Conservation (phyloP, 1,140 invertebrate genomes). For the Drosophila sp. region DNA sequence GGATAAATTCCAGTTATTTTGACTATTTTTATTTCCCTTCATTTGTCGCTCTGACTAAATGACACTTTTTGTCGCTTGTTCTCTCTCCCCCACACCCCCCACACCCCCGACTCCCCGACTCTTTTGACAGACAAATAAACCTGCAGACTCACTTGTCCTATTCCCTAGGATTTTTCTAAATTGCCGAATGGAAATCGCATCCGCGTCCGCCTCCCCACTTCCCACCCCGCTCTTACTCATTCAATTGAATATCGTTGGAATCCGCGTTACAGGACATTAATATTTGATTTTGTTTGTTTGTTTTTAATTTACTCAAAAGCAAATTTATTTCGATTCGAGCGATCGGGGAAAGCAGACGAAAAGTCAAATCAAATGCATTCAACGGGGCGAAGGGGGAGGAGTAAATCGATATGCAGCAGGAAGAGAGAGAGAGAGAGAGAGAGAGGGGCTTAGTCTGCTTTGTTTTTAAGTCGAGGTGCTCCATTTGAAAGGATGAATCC, state of each 20-base stretch:
- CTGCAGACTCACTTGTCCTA: conserved; percentile 25
- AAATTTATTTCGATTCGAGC: conserved; percentile 60
- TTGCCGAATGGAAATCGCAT: conserved; percentile 19
- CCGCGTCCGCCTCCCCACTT: conserved; percentile 17
- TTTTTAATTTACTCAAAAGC: conserved; percentile 73
- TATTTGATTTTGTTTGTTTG: conserved; percentile 76
- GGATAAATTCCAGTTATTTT: conserved; percentile 1
- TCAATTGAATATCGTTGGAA: conserved; percentile 49
- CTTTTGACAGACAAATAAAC: conserved; percentile 42
- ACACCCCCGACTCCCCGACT: not conserved
- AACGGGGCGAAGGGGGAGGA: not conserved
- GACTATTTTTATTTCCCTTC: conserved; percentile 38
- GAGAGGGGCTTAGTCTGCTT: not conserved
- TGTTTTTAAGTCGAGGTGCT: not conserved
- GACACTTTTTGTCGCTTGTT: conserved; percentile 56
- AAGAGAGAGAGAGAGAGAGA: not conserved
- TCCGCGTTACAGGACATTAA: conserved; percentile 64
- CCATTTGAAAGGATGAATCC: conserved; percentile 1
- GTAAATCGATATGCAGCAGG: conserved; percentile 5
- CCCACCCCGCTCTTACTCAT: conserved; percentile 27
- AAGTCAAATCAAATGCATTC: conserved; percentile 17
- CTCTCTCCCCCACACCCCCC: not conserved
- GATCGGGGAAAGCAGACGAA: conserved; percentile 19
- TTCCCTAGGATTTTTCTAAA: conserved; percentile 59
- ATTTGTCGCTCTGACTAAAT: conserved; percentile 63